Base-by-base conservation (phyloP, 2,888 invertebrate species). In the Epinotia ramella region DNA sequence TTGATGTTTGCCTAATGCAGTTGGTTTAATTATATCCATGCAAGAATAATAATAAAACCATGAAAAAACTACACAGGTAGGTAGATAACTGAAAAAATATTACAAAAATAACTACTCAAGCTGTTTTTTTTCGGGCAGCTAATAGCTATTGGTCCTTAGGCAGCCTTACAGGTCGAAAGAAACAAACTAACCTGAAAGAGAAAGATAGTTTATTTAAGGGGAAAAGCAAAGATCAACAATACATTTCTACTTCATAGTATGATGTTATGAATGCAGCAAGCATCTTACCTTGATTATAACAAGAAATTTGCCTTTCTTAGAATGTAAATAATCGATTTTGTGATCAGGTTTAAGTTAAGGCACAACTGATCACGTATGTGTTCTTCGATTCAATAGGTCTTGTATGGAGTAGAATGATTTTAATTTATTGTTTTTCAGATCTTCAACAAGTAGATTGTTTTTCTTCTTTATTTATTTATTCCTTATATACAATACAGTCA, bases 181-280 rank as follows among this genome's bases (percentile, higher is more conserved):
- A n/a, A 33, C 11, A 7, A 28, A n/a, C 18, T 65, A 46, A 18
- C 49, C 66, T 66, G 66, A 66, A 66, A 66, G 49, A 33, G 6
- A 53, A 12, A 53, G 28, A 64, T 24, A 6, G 24, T 44, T 24
- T n/a, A 28, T 12, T 44, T n/a, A 63, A 44, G 4, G 5, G 40
- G n/a, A 63, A 44, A 33, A n/a, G 28, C 16, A 11, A 62, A 18
- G n/a, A 40, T 11, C 11, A 4, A 40, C n/a, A 6, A n/a, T 5
- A 53, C 1, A 53, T 33, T 33, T 62, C 28, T 33, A 2, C 7
- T 1, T 0, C n/a, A 53, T 5, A 49, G 16, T 40, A 40, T 40
- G 49, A 49, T 49, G 16, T 3, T 1, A 24, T 20, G 6, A 24
- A 7, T 28, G 33, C 40, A 18, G 11, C 40, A 11, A 63, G 62